A percentile compares a stretch with the other conserved stretches of the same genome.
Evolutionary conservation across 2,888 invertebrate species (phyloP).

Genomic region (Sphecodes monilicornis): DNA sequence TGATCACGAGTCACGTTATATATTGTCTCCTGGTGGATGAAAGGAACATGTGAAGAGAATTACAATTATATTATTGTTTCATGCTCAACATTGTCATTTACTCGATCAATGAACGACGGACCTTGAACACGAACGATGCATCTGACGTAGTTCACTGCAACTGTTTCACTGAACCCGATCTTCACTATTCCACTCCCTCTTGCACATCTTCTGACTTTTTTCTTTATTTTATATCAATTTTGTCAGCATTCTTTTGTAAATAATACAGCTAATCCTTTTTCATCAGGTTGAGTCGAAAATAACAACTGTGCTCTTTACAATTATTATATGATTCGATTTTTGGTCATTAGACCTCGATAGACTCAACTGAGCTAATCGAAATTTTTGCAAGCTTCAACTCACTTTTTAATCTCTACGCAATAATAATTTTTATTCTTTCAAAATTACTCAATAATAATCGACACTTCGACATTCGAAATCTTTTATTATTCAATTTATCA

Average conservation of each 20-base stretch:
- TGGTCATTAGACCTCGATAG: background rate
- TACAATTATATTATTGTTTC: conserved; percentile 63
- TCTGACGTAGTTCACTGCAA: conserved; percentile 30
- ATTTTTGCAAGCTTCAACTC: background rate
- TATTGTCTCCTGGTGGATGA: conserved; percentile 49
- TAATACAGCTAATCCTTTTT: too few species aligned
- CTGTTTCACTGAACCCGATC: conserved; percentile 21
- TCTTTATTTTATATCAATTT: background rate
- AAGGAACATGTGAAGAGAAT: conserved; percentile 58
- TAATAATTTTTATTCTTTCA: background rate
- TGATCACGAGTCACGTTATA: conserved; percentile 41
- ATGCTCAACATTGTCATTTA: conserved; percentile 64
- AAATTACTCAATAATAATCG: background rate
- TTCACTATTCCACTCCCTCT: conserved; percentile 1
- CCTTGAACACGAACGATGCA: conserved; percentile 30
- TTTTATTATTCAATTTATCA: too few species aligned
- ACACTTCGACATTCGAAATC: too few species aligned
- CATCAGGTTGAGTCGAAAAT: background rate
- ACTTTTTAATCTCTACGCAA: background rate
- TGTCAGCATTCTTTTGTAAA: background rate
- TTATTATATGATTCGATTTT: background rate
- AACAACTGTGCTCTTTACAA: background rate
- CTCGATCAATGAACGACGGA: conserved; percentile 40
- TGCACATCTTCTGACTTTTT: background rate
- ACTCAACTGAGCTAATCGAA: background rate